Evolutionary conservation across 2,113 vertebrate genomes (phyloP).

Genomic region (Corythaeola cristata): DNA sequence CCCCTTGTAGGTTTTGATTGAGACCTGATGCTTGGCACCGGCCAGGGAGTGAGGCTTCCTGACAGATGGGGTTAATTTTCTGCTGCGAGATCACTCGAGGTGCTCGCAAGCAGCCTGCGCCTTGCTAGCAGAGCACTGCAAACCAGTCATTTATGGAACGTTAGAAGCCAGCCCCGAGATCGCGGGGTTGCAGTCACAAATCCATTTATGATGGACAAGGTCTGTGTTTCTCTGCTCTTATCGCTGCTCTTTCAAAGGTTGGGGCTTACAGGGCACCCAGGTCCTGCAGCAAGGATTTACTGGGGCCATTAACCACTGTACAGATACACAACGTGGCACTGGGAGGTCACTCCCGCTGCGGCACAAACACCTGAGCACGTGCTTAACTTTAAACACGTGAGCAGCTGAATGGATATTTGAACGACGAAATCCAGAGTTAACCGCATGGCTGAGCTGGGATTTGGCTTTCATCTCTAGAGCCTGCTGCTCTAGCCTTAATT

Average conservation of each 20-base stretch:
- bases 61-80: background rate
- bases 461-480: background rate
- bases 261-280: background rate
- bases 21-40: background rate
- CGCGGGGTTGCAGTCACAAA: background rate
- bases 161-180: background rate
- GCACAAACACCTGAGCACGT: background rate
- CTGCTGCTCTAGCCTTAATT: background rate
- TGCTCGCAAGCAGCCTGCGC: background rate
- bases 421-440: background rate
- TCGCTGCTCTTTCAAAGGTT: background rate
- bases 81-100: background rate
- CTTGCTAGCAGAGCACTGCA: background rate
- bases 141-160: background rate
- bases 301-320: background rate
- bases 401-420: background rate
- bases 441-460: background rate
- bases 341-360: background rate
- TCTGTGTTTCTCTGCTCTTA: background rate
- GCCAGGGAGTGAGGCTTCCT: background rate
- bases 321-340: background rate
- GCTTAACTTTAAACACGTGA: background rate
- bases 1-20: background rate
- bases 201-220: conserved; percentile 9
- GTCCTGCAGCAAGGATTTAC: background rate